A percentile compares a stretch with the other conserved stretches of the same genome.
Evolutionary conservation across 2,797 vertebrate genomes (phyloP).

Genomic region (Chelidonichthys spinosus): DNA sequence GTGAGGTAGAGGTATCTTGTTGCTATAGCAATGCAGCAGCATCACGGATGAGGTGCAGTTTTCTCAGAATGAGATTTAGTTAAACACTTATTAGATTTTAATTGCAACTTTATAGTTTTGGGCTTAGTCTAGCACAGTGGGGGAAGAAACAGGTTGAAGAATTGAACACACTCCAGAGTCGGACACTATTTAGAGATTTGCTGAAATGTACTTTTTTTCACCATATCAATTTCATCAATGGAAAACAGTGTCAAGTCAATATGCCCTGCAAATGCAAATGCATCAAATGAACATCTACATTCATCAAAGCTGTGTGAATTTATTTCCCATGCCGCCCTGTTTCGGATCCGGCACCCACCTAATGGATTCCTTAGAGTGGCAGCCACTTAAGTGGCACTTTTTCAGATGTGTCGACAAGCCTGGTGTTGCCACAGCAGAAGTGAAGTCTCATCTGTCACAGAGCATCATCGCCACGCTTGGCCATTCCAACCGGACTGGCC

Average conservation of each 20-base stretch:
- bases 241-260: slow-evolving; percentile 51
- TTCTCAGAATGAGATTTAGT: slow-evolving; percentile 78
- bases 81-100: slow-evolving; percentile 79
- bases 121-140: slow-evolving; percentile 48
- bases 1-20: slow-evolving; percentile 45
- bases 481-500: slow-evolving; percentile 59
- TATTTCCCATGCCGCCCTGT: slow-evolving; percentile 27
- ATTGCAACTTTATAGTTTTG: slow-evolving; percentile 69
- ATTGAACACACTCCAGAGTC: slow-evolving; percentile 44
- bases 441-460: slow-evolving; percentile 72
- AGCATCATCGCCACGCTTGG: slow-evolving; percentile 56
- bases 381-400: slow-evolving; percentile 70
- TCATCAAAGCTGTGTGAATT: slow-evolving; percentile 49
- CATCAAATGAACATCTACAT: slow-evolving; percentile 54
- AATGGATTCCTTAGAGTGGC: slow-evolving; percentile 66
- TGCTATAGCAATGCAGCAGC: slow-evolving; percentile 57
- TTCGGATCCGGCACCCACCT: slow-evolving; percentile 45
- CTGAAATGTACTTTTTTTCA: slow-evolving; percentile 30
- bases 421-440: slow-evolving; percentile 63
- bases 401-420: slow-evolving; percentile 71
- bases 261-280: slow-evolving; percentile 46
- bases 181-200: slow-evolving; percentile 40
- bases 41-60: slow-evolving; percentile 67
- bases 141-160: slow-evolving; percentile 56
- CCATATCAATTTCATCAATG: slow-evolving; percentile 49